phyloP scores from a whole-genome alignment of 2,888 invertebrate species.

The Acanthosepion pharaonis region DNA sequence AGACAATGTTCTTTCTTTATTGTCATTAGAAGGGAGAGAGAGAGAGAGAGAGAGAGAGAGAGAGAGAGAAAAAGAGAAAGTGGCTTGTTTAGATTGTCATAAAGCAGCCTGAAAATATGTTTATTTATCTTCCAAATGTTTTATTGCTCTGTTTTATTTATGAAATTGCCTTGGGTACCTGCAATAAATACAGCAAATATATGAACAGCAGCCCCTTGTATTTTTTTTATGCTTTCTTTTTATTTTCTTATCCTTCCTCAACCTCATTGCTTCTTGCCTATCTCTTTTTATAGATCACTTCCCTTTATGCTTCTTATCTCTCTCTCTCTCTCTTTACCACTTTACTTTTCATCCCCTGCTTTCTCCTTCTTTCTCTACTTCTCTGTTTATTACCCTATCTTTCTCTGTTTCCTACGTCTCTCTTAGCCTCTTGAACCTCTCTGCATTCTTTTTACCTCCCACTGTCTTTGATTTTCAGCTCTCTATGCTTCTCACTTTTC shows the following conservation, averaged over 20 bases:
- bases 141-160: neutral
- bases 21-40: neutral
- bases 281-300: neutral
- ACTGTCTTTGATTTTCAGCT: too few relatives aligned
- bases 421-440: too few relatives aligned
- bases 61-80: neutral
- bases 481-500: too few relatives aligned
- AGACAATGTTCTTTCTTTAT: neutral
- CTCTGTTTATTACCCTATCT: too few relatives aligned
- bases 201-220: neutral
- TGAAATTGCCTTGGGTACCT: neutral
- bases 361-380: too few relatives aligned
- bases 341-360: too few relatives aligned
- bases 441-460: too few relatives aligned
- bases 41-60: too few relatives aligned
- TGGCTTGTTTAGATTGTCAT: neutral
- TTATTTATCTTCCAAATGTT: neutral
- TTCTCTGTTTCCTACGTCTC: too few relatives aligned
- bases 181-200: neutral
- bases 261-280: neutral
- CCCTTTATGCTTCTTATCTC: too few relatives aligned
- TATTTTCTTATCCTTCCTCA: neutral
- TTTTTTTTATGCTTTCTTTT: neutral
- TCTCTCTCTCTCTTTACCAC: too few relatives aligned
- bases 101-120: neutral